These are phyloP conservation scores for Volucella inanis DNA, from an alignment of 2,888 invertebrate species.

Conservation along the genomic window DNA sequence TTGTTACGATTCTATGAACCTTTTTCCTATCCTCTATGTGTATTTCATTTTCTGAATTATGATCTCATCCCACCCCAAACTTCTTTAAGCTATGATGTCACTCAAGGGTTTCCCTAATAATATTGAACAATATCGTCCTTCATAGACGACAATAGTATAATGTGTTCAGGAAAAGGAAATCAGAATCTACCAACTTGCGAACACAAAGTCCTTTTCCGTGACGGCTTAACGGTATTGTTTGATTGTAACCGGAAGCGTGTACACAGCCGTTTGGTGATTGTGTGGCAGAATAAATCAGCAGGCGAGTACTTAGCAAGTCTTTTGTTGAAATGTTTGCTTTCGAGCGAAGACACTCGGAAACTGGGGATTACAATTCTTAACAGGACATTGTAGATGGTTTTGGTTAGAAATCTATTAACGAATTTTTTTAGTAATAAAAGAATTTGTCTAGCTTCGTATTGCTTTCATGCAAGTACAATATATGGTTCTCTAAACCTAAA, in stretches of 20 bases:
- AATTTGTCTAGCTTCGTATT: too few species aligned
- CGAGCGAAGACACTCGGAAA: not conserved
- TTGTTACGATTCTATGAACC: too few species aligned
- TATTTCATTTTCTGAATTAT: not conserved
- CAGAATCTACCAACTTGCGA: conserved; percentile 1
- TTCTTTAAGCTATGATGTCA: not conserved
- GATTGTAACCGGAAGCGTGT: conserved; percentile 25
- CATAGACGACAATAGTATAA: conserved; percentile 7
- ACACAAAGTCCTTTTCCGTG: conserved; percentile 6
- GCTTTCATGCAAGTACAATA: too few species aligned
- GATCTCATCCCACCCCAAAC: not conserved
- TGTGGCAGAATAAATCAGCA: conserved; percentile 18
- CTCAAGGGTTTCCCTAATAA: not conserved
- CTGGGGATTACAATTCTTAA: not conserved
- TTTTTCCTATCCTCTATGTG: too few species aligned
- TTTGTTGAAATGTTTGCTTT: not conserved
- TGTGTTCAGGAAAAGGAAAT: not conserved
- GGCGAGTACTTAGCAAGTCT: conserved; percentile 4
- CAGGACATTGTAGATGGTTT: not conserved
- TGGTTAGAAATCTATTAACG: too few species aligned
- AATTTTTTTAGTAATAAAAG: too few species aligned
- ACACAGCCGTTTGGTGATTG: conserved; percentile 3
- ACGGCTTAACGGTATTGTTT: conserved; percentile 7
- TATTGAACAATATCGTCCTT: conserved; percentile 5
- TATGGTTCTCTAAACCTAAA: too few species aligned